A percentile compares a stretch with the other conserved stretches of the same genome.
Conservation (phyloP, 2,888 invertebrate species). For the Eristalis tenax region DNA sequence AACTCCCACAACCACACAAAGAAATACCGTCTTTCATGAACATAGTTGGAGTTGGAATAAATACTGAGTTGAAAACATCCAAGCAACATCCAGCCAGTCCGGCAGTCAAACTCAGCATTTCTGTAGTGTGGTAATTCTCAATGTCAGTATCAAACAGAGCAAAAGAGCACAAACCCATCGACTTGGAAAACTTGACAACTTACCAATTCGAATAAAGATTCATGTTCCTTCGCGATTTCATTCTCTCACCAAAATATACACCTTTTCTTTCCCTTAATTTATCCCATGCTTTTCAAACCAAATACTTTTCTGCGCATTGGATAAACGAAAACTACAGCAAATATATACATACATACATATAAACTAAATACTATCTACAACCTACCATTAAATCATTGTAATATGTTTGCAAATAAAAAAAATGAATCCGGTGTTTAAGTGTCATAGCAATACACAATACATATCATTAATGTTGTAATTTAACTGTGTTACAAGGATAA, state of each 20-base stretch:
- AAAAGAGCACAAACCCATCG: not conserved
- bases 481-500: conserved; percentile 77
- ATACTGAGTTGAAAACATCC: no score
- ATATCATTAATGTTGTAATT: conserved; percentile 82
- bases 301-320: conserved; percentile 42
- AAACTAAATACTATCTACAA: conserved; percentile 28
- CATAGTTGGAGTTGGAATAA: no score
- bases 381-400: conserved; percentile 43
- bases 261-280: not conserved
- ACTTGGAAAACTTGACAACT: not conserved
- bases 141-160: no score
- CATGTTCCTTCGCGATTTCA: not conserved
- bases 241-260: not conserved
- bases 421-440: conserved; percentile 76
- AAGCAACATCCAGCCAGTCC: no score
- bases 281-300: not conserved
- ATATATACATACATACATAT: not conserved
- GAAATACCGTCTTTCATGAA: no score
- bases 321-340: conserved; percentile 5
- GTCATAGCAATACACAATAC: conserved; percentile 81
- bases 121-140: no score
- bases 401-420: conserved; percentile 65
- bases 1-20: no score
- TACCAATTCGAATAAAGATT: not conserved
- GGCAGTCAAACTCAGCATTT: no score